These are phyloP conservation scores for Bimastos eiseni DNA, from an alignment of 2,888 invertebrate genomes.

Conservation along the genomic window DNA sequence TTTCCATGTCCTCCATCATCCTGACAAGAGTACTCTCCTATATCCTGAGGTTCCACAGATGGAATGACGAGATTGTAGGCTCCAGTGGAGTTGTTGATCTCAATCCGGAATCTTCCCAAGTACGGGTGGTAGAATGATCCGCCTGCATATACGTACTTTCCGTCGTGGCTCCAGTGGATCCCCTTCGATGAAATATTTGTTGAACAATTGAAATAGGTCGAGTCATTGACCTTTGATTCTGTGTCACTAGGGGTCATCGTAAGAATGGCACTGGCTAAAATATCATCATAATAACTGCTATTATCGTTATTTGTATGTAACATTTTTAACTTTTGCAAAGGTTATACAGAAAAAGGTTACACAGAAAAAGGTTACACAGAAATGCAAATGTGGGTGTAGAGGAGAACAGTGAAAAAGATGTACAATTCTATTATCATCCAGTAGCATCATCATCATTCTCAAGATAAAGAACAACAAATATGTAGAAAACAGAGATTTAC, in stretches of 20 bases:
- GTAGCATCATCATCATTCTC: not conserved
- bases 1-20: constrained; percentile 1
- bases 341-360: too few relatives aligned
- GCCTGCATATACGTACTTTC: not conserved
- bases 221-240: not conserved
- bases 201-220: not conserved
- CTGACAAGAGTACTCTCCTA: not conserved
- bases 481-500: too few relatives aligned
- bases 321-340: too few relatives aligned
- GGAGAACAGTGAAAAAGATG: too few relatives aligned
- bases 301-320: not conserved
- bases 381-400: too few relatives aligned
- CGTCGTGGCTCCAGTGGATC: not conserved
- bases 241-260: not conserved
- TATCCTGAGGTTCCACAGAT: not conserved
- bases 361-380: too few relatives aligned
- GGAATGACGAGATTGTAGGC: not conserved
- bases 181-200: not conserved
- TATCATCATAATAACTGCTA: not conserved
- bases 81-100: constrained; percentile 3
- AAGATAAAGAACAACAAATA: not conserved
- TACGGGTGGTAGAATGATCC: not conserved
- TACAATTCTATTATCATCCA: too few relatives aligned
- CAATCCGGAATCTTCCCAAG: not conserved
- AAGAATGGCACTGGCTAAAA: not conserved